Base-by-base conservation (phyloP, 92 coral and sea anemone genomes). In the Porites evermanni region DNA sequence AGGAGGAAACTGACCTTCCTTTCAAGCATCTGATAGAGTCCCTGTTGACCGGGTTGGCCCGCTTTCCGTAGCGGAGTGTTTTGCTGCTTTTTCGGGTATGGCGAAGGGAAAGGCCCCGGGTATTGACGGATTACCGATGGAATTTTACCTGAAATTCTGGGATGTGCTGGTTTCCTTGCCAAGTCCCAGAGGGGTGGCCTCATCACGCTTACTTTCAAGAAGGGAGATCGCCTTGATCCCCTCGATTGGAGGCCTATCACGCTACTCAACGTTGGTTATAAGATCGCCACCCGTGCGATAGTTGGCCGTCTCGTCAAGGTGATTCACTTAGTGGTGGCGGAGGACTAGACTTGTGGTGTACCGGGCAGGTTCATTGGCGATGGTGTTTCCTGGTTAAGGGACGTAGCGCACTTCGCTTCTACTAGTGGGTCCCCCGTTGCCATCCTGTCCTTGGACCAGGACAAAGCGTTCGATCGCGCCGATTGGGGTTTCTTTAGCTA, bases 121-220 rank as follows among this genome's bases (percentile, higher is more conserved):
- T 7, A 2, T 63, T 1, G 92, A 84, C 47, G 88, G 92, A 2
- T 72, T 89, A 13, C 90, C 93, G 8, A 78, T 74, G 10, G 93
- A 86, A 63, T 90, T 90, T 58, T 90, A 81, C 32, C 1, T 44
- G 1, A 20, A 17, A 2, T 78, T 90, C 67, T 90, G 93, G 93
- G 47, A 70, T 14, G 14, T 74, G 4, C n/a, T 26, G 70, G 70
- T 17, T 8, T 32, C 17, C 74, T 79, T 21, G 14, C 84, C 4
- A 23, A 7, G 13, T 76, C 68, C 21, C 80, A 76, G 53, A 67
- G 68, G 6, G 19, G 47, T 12, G 80, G 52, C 8, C 11, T 52
- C 9, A 73, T 73, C 8, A 8, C 64, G 3, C 16, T 52, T 0
- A 52, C 61, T 10, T 52, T 51, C 12, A 73, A 73, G 44, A 73